phyloP scores from a whole-genome alignment of 2,113 vertebrate species.

The Rhipidura dahli region DNA sequence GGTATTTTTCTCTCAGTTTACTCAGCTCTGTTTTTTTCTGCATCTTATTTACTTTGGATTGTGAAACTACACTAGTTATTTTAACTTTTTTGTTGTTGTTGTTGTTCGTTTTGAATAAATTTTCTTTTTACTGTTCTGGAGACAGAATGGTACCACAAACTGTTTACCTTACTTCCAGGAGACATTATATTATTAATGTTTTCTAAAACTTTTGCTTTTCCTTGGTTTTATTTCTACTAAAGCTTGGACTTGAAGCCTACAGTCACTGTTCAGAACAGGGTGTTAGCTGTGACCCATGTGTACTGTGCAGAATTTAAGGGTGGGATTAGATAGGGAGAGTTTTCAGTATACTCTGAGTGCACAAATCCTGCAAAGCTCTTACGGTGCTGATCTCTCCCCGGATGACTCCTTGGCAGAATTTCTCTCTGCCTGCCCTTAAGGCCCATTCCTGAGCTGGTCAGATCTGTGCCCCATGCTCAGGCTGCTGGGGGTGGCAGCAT shows the following conservation, averaged over 20 bases:
- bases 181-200: not conserved
- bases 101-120: not conserved
- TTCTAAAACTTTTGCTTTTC: not conserved
- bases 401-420: not conserved
- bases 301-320: not conserved
- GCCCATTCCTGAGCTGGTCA: not conserved
- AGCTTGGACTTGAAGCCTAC: not conserved
- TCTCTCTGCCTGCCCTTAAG: not conserved
- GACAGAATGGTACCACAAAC: not conserved
- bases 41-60: constrained; percentile 5
- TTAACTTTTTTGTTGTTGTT: not conserved
- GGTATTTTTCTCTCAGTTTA: not conserved
- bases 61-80: not conserved
- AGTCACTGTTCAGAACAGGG: not conserved
- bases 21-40: not conserved
- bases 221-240: not conserved
- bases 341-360: not conserved
- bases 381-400: not conserved
- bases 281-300: not conserved
- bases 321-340: not conserved
- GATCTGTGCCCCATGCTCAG: not conserved
- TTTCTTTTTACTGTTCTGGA: not conserved
- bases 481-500: not conserved
- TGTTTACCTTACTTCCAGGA: not conserved
- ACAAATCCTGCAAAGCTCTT: not conserved